These are phyloP conservation scores for Strigamia transsilvanica DNA, from an alignment of 2,888 invertebrate species.

Conservation along the genomic window DNA sequence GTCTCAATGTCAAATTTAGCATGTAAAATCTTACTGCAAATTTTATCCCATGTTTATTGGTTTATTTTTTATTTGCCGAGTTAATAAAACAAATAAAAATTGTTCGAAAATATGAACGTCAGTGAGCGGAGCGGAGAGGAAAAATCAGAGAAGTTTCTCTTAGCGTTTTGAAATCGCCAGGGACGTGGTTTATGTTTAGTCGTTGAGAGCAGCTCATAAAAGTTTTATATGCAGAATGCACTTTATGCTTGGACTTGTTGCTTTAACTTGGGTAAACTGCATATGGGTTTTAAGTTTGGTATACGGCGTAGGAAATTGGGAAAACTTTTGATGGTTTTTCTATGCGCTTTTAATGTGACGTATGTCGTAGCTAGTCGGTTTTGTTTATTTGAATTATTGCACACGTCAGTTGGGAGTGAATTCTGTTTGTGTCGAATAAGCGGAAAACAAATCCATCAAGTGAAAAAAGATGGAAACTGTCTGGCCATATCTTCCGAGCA, in stretches of 20 bases:
- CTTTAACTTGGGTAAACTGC: conserved; percentile 32
- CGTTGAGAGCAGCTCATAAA: conserved; percentile 45
- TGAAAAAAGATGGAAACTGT: conserved; percentile 42
- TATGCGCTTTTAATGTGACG: conserved; percentile 47
- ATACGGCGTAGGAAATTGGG: conserved; percentile 22
- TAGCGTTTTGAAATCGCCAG: conserved; percentile 37
- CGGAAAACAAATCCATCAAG: conserved; percentile 49
- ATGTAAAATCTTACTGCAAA: too few species aligned
- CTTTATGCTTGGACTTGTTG: conserved; percentile 36
- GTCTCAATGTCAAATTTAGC: too few species aligned
- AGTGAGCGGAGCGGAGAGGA: neutral
- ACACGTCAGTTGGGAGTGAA: conserved; percentile 33
- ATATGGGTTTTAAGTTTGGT: conserved; percentile 23
- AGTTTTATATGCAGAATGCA: conserved; percentile 43
- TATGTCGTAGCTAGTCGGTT: conserved; percentile 29
- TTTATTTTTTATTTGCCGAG: neutral
- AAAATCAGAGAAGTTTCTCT: conserved; percentile 7
- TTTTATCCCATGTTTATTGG: neutral
- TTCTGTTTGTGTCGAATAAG: conserved; percentile 47
- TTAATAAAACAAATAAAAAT: neutral
- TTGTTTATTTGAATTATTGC: conserved; percentile 40
- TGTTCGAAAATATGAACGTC: neutral
- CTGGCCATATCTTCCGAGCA: neutral
- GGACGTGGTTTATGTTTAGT: conserved; percentile 40
- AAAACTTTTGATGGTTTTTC: conserved; percentile 41